Base-by-base conservation (phyloP, 2,888 invertebrate genomes). In the Meteorus cinctellus region DNA sequence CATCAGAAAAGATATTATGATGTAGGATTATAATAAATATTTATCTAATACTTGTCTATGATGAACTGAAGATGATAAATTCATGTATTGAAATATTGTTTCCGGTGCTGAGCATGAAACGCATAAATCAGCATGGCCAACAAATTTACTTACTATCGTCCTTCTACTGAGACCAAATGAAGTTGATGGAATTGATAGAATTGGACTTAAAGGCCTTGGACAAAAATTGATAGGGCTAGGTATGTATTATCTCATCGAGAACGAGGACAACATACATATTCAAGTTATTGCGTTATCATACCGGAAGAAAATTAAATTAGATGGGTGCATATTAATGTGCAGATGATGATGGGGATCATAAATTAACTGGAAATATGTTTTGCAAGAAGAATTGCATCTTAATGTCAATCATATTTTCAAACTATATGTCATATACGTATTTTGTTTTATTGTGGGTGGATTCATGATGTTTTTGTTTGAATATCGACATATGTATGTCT, bases 181-280 rank as follows among this genome's bases (percentile, higher is more conserved):
- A 76, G 45, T 78, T 81, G 82, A 83, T 80, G 81, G 78, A 81
- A 82, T 81, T 83, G 81, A 84, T 84, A 78, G 81, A 62, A 31
- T 27, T 59, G 24, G 27, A 24, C 19, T 79, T 78, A 74, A 75
- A 80, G 80, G 77, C 84, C 84, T 83, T 80, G 83, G 41, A 73
- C 77, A 81, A 84, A 84, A 82, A 84, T 84, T 84, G 81, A 72
- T 70, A 41, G 41, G 78, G 82, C 81, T 77, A 69, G 41, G 12
- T 81, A 66, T 67, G 67, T 55, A 75, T 75, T 75, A 75, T 75
- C 75, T 82, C 82, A 82, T 84, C 81, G 80, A 78, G 81, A 81
- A 79, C 84, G 83, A 84, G 84, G 84, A 84, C 83, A 82, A 84
- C 77, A 73, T 12, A 24, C 12, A 41, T 41, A 41, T 41, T 41